Evolutionary conservation across 2,888 invertebrate genomes (phyloP).

Genomic region (Nycteola revayana): DNA sequence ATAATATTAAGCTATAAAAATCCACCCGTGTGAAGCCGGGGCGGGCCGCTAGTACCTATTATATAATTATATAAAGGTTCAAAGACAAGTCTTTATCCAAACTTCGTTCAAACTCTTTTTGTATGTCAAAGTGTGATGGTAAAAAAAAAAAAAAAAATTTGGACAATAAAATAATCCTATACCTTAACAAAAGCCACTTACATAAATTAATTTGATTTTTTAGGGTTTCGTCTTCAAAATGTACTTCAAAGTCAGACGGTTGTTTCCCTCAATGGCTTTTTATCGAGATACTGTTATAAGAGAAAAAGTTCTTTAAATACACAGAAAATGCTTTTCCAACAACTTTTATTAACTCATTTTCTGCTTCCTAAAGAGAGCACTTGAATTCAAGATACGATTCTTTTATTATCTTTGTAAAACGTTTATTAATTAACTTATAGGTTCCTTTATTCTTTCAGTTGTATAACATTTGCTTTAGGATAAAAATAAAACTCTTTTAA

Average conservation of each 20-base stretch:
- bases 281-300: slow-evolving; percentile 36
- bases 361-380: slow-evolving; percentile 28
- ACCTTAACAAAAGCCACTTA: slow-evolving; percentile 31
- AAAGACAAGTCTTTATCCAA: no score
- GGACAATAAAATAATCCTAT: slow-evolving; percentile 17
- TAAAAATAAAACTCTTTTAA: slow-evolving; percentile 27
- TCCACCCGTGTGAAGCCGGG: no score
- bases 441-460: no score
- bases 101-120: no score
- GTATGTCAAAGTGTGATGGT: no score
- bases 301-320: slow-evolving; percentile 32
- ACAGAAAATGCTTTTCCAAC: slow-evolving; percentile 30
- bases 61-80: no score
- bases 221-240: slow-evolving; percentile 22
- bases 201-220: slow-evolving; percentile 39
- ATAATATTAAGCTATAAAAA: no score
- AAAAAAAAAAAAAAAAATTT: slow-evolving; percentile 16
- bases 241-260: slow-evolving; percentile 35
- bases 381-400: slow-evolving; percentile 13
- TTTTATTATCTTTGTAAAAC: slow-evolving; percentile 22
- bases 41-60: no score
- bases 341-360: slow-evolving; percentile 43
- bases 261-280: slow-evolving; percentile 40
- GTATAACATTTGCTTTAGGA: no score
- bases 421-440: slow-evolving; percentile 23